Percentiles rank a stretch among this genome's conserved stretches.
Evolutionary conservation across 1,140 invertebrate species (phyloP).

Genomic region (Arion vulgaris): DNA sequence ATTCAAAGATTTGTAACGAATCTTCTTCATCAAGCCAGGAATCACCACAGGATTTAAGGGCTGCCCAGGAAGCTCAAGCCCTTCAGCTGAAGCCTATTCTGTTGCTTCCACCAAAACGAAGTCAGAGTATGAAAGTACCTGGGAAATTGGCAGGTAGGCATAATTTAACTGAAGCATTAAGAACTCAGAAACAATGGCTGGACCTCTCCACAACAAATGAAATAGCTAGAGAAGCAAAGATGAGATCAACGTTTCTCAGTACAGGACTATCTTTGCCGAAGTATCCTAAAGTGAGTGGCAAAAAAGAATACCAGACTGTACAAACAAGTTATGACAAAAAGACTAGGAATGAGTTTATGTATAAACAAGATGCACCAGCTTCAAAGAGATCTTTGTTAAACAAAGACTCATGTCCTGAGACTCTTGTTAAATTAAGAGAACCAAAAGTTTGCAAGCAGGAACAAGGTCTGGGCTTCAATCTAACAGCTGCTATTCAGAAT

Average conservation of each 20-base stretch:
- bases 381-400: not conserved
- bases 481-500: slow-evolving; percentile 1
- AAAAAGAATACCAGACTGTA: slow-evolving; percentile 5
- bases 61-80: not conserved
- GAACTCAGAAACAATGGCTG: slow-evolving; percentile 28
- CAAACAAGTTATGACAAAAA: not conserved
- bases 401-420: not conserved
- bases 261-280: not conserved
- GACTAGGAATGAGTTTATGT: not conserved
- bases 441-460: slow-evolving; percentile 1
- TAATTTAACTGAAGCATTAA: not conserved
- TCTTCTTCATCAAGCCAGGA: slow-evolving; percentile 37
- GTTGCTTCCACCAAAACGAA: slow-evolving; percentile 30
- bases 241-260: not conserved
- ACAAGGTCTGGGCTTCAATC: not conserved
- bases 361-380: not conserved
- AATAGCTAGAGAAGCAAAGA: slow-evolving; percentile 5
- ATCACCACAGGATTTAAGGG: slow-evolving; percentile 26
- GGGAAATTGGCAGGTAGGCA: slow-evolving; percentile 16
- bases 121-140: slow-evolving; percentile 34
- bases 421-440: not conserved
- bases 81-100: slow-evolving; percentile 8
- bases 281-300: not conserved
- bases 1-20: slow-evolving; percentile 1
- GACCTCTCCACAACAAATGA: slow-evolving; percentile 29